These are phyloP conservation scores for Marmota flaviventris DNA, from an alignment of 2,113 vertebrate species.

Conservation along the genomic window DNA sequence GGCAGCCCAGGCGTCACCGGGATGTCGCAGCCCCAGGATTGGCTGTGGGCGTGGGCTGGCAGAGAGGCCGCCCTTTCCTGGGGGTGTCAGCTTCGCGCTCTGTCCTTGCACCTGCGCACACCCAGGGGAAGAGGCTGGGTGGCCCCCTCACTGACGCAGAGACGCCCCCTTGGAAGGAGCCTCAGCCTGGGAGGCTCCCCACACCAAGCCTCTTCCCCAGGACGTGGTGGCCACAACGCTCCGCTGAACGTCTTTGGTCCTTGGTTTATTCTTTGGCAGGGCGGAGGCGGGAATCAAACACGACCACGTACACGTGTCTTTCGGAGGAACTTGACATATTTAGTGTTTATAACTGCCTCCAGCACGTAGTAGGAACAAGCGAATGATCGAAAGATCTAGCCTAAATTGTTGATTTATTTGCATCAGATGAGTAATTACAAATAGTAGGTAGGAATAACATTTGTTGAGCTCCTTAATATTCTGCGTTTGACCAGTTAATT, in stretches of 20 bases:
- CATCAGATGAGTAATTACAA: not conserved
- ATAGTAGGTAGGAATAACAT: not conserved
- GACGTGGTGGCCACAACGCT: not conserved
- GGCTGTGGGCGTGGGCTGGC: accelerated
- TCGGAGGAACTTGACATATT: not conserved
- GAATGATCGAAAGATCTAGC: not conserved
- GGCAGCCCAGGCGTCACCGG: not conserved
- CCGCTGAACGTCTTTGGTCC: not conserved
- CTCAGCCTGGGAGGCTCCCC: not conserved
- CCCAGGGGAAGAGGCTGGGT: not conserved
- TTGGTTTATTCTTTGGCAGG: not conserved
- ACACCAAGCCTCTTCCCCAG: not conserved
- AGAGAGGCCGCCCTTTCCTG: not conserved
- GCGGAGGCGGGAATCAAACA: too few species aligned
- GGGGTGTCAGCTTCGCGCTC: not conserved
- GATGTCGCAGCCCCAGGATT: not conserved
- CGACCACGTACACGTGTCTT: not conserved
- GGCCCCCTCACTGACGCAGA: not conserved
- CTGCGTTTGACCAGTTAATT: not conserved
- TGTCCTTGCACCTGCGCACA: not conserved
- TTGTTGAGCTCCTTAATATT: not conserved
- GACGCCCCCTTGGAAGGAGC: not conserved
- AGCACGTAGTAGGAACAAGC: not conserved
- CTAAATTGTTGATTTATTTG: not conserved
- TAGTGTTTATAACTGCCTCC: not conserved